Evolutionary conservation across 64 coral and sea anemone genomes (phyloP).

Genomic region (Dendrophyllia cribrosa): DNA sequence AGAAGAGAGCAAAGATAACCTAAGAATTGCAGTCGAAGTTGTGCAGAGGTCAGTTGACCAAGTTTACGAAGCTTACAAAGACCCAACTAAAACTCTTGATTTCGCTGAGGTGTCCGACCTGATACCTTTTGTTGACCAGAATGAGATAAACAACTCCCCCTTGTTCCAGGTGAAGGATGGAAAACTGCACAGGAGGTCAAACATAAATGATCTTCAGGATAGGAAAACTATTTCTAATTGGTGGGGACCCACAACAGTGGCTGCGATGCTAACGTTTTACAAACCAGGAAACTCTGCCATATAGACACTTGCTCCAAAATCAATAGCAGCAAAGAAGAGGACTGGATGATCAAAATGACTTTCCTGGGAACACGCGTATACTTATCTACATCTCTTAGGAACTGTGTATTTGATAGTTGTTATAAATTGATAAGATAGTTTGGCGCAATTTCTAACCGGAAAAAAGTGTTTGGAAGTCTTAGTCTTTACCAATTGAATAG

Average conservation of each 20-base stretch:
- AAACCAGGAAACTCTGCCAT: no score
- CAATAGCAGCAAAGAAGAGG: no score
- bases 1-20: slow-evolving; percentile 19
- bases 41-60: slow-evolving; percentile 24
- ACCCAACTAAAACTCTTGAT: neutral
- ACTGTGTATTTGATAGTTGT: no score
- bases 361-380: no score
- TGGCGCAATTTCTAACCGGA: no score
- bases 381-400: no score
- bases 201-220: slow-evolving; percentile 22
- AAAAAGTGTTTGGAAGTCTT: no score
- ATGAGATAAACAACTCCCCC: slow-evolving; percentile 36
- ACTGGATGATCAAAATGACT: no score
- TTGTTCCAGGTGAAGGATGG: slow-evolving; percentile 11
- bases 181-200: neutral
- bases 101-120: neutral
- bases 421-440: no score
- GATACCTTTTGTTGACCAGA: slow-evolving; percentile 44
- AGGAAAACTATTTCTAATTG: neutral
- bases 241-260: neutral
- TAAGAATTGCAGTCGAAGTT: neutral
- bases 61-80: neutral
- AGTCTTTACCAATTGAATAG: no score
- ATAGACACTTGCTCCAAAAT: no score
- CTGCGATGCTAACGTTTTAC: no score